A percentile compares a stretch with the other conserved stretches of the same genome.
Conservation (phyloP, 2,888 invertebrate species). For the Dynastes tityus region DNA sequence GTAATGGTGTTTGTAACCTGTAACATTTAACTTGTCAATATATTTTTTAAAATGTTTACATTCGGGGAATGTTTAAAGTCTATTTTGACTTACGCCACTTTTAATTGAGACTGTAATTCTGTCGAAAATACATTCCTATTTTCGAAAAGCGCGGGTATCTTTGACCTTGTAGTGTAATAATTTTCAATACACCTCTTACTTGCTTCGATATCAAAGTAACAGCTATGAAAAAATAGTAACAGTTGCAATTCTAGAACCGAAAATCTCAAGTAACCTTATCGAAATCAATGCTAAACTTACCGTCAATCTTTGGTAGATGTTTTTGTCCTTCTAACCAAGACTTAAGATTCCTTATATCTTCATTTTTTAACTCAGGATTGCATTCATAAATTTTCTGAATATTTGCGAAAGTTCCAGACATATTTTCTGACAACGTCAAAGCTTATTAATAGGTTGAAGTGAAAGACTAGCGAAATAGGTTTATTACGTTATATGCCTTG, state of each 20-base stretch:
- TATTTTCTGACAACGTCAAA: neutral
- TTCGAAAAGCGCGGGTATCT: constrained; percentile 62
- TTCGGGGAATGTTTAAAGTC: neutral
- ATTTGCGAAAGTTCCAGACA: constrained; percentile 35
- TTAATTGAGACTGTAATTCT: constrained; percentile 62
- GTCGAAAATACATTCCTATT: constrained; percentile 60
- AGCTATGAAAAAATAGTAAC: constrained; percentile 80
- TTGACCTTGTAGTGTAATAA: constrained; percentile 60
- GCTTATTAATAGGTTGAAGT: neutral
- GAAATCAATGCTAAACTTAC: constrained; percentile 9
- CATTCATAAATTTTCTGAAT: constrained; percentile 76
- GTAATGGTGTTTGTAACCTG: constrained; percentile 71
- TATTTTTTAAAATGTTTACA: no score
- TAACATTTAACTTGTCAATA: constrained; percentile 46
- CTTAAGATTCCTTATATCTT: constrained; percentile 75
- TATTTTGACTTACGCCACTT: constrained; percentile 58
- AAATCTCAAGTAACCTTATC: neutral
- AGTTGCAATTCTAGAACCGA: constrained; percentile 67
- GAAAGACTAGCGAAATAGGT: neutral
- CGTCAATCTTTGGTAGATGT: constrained; percentile 73
- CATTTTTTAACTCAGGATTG: constrained; percentile 75
- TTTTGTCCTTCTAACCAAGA: constrained; percentile 80
- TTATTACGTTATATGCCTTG: neutral
- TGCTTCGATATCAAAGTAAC: constrained; percentile 73
- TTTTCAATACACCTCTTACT: constrained; percentile 61